Base-by-base conservation (phyloP, 2,888 invertebrate genomes). In the Stenurella melanura region DNA sequence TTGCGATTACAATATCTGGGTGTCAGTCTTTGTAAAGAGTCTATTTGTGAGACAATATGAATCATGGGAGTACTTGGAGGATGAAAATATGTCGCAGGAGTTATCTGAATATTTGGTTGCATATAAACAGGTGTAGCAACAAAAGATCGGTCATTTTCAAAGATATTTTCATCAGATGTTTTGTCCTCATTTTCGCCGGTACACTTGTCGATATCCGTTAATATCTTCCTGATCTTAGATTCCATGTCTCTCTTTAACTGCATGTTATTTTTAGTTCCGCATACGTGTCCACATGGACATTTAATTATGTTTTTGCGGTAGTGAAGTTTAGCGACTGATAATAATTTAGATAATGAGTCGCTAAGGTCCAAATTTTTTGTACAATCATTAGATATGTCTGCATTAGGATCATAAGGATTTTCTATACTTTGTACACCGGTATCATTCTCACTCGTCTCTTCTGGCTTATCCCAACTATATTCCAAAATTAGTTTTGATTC, bases 401-500 rank as follows among this genome's bases (percentile, higher is more conserved):
- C 76, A 61, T 63, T 57, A 11, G 63, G 61, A 57, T 77, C 63
- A 15, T 71, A 1, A 69, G 54, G 19, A 76, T 80, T 72, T 73
- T 64, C 57, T 10, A 87, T 69, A 56, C 83, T 75, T 77, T 84
- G 83, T 17, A 80, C 56, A 26, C 79, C 74, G 18, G 38, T 54
- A 74, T 80, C 77, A 4, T 76, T 75, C 18, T 78, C 74, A 67
- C 57, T 74, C 5, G 17, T 63, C 19, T 78, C 73, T 11, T 63
- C 21, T 12, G 90, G 89, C 0, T 91, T 88, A 71, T 93, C 92
- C 95, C 95, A 96, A 92, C 94, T 94, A 88, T 96, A 96, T 87
- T 96, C 95, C 26, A 96, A 88, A 75, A 93, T 92, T 38, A 96
- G 89, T 88, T 93, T 95, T 0, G 95, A 94, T 77, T 96, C 94